phyloP scores from a whole-genome alignment of 2,888 invertebrate genomes.

The Protophormia terraenovae region DNA sequence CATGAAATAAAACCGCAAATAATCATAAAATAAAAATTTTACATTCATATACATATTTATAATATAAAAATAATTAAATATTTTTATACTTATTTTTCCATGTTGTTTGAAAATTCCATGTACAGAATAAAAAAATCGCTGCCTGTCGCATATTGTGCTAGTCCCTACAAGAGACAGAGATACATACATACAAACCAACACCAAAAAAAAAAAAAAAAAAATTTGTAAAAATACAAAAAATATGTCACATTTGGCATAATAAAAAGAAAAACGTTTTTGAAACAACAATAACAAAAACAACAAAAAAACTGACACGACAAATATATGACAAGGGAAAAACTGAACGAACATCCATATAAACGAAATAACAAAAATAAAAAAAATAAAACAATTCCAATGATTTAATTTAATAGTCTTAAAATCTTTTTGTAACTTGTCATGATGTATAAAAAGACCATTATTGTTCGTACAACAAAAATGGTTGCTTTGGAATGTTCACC shows the following conservation, averaged over 20 bases:
- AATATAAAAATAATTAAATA: constrained; percentile 49
- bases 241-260: constrained; percentile 29
- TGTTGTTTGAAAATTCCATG: neutral
- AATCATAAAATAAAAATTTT: constrained; percentile 27
- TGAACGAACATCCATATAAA: constrained; percentile 10
- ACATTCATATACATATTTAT: constrained; percentile 12
- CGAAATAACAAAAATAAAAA: neutral
- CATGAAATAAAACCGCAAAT: constrained; percentile 31
- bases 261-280: neutral
- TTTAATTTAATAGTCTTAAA: constrained; percentile 66
- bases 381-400: constrained; percentile 46
- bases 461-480: neutral
- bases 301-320: constrained; percentile 54
- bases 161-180: constrained; percentile 9
- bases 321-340: constrained; percentile 46
- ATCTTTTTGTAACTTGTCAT: constrained; percentile 61
- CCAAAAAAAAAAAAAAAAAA: constrained; percentile 13
- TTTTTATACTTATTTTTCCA: constrained; percentile 2
- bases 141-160: constrained; percentile 26
- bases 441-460: constrained; percentile 19
- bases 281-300: too few relatives aligned
- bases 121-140: neutral
- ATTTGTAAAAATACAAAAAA: neutral
- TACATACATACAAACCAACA: neutral
- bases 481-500: neutral